Base-by-base conservation (phyloP, 2,888 invertebrate genomes). In the Anorthoa munda region DNA sequence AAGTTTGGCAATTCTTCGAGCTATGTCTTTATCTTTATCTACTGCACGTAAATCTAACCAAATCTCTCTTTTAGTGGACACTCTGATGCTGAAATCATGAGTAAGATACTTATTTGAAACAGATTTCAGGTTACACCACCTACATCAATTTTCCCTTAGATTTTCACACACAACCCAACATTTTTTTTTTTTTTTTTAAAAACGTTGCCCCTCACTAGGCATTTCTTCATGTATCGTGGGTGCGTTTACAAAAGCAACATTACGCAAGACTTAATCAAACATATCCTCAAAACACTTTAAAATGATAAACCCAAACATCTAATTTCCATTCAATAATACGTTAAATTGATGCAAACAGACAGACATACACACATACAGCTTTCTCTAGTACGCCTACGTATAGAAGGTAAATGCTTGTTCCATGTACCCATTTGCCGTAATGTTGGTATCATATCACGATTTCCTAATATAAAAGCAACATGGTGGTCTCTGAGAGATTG, bases 371-470 rank as follows among this genome's bases (percentile, higher is more conserved):
- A 75, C 67, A 50, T 9, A 55, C 23, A 61, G 66, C 73, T 82
- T 82, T 86, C 82, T 80, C 82, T 75, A 23, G 50, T 55, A 72
- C 79, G 74, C 82, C 79, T 75, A 84, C 83, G 60, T 66, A 61
- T 69, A 69, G 67, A 55, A 55, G 73, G 83, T 83, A 85, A 89
- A 85, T 87, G 85, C 77, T 80, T 65, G 66, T 75, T 45, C 72
- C 86, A 75, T 88, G 91, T 89, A 86, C 66, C 86, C 86, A 89
- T 90, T 88, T 82, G 83, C 69, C 79, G 83, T 89, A 90, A 91
- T 91, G 89, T 85, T 86, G 81, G 75, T 87, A 87, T 87, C 85
- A 81, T 86, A 89, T 88, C 90, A 91, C 90, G 91, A 91, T 85
- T 86, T 79, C 72, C 72, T 75, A 81, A 81, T 83, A 74, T 71